Evolutionary conservation across 2,113 vertebrate genomes (phyloP).

Genomic region (Phalacrocorax carbo): DNA sequence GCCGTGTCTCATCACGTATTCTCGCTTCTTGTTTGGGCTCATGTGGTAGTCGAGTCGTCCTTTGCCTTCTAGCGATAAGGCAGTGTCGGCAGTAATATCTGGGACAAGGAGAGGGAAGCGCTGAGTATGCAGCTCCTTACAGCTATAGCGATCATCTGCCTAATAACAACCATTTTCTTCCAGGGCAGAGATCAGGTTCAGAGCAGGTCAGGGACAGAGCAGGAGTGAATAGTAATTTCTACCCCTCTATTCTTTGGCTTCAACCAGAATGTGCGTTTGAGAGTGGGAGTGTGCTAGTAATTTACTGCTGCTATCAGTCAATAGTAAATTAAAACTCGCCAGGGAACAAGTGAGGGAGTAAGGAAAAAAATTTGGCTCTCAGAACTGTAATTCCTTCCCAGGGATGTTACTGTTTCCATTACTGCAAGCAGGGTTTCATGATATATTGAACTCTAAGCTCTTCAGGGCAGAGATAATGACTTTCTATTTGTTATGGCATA

Average conservation of each 20-base stretch:
- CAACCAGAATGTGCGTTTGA: slow-evolving; percentile 8
- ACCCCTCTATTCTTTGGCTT: neutral
- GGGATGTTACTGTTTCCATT: slow-evolving; percentile 67
- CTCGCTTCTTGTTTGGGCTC: slow-evolving; percentile 84
- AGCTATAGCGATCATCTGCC: neutral
- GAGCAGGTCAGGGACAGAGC: neutral
- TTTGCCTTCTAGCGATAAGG: slow-evolving; percentile 89
- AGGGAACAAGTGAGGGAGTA: slow-evolving; percentile 56
- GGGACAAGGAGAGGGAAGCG: neutral
- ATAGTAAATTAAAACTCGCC: slow-evolving; percentile 55
- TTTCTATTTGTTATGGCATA: slow-evolving; percentile 42
- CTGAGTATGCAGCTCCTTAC: rapidly evolving
- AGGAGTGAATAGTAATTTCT: neutral
- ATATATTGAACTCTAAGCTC: slow-evolving; percentile 57
- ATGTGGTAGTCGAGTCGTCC: slow-evolving; percentile 90
- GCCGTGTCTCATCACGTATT: slow-evolving; percentile 78
- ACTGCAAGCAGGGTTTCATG: slow-evolving; percentile 37
- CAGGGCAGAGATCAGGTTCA: neutral
- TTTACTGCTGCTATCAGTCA: slow-evolving; percentile 60
- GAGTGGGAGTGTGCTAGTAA: slow-evolving; percentile 56
- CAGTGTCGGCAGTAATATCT: slow-evolving; percentile 90
- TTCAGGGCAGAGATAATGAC: slow-evolving; percentile 58
- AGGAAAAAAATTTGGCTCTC: slow-evolving; percentile 45
- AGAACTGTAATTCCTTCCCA: slow-evolving; percentile 53
- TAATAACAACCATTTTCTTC: neutral